These are phyloP conservation scores for Podocnemis expansa DNA, from an alignment of 2,113 vertebrate species.

Conservation along the genomic window DNA sequence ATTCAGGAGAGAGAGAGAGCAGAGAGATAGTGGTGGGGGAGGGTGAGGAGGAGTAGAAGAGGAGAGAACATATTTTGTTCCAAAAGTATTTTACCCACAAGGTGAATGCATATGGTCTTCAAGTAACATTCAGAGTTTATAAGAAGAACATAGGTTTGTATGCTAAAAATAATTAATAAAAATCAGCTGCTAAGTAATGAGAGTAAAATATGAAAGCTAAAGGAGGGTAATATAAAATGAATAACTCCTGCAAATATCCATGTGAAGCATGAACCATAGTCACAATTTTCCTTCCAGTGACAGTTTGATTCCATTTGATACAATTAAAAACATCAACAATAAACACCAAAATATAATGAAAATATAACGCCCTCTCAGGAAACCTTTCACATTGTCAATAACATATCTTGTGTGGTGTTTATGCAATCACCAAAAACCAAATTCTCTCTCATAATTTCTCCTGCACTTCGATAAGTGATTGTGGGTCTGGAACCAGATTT, in stretches of 20 bases:
- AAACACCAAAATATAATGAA: not conserved
- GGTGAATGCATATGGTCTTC: not conserved
- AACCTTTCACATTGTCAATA: not conserved
- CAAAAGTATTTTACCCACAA: not conserved
- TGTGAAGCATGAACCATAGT: not conserved
- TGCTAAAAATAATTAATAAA: not conserved
- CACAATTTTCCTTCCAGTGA: not conserved
- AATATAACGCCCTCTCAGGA: not conserved
- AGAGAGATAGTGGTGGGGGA: not conserved
- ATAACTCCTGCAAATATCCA: not conserved
- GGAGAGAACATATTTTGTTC: not conserved
- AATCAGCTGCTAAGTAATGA: not conserved
- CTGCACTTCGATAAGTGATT: rapidly evolving
- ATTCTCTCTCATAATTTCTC: too few species aligned
- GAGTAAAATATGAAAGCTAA: not conserved
- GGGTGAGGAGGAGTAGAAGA: not conserved
- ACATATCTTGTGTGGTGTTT: not conserved
- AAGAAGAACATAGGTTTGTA: not conserved
- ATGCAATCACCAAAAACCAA: too few species aligned
- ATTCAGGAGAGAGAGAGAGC: not conserved
- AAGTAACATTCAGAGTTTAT: not conserved
- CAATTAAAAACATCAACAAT: not conserved
- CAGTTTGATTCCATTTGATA: not conserved
- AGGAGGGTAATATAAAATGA: not conserved
- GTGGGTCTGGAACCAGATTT: not conserved